These are phyloP conservation scores for Podabrus alpinus DNA, from an alignment of 2,888 invertebrate species.

Conservation along the genomic window DNA sequence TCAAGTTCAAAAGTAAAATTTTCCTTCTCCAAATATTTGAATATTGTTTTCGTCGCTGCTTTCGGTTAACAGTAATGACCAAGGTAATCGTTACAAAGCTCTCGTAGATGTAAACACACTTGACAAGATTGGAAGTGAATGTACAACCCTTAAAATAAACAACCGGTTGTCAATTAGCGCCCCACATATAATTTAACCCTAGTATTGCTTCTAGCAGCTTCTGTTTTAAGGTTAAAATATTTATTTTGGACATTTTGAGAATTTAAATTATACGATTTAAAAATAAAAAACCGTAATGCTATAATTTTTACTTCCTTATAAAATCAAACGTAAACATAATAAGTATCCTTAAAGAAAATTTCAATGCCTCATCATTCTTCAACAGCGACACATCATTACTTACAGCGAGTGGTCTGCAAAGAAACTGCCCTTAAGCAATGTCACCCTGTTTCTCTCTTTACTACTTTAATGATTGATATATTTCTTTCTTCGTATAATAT, in stretches of 20 bases:
- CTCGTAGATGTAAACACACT: conserved; percentile 54
- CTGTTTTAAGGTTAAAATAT: background rate
- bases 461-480: conserved; percentile 49
- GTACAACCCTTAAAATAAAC: conserved; percentile 54
- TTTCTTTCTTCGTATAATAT: conserved; percentile 37
- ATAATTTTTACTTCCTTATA: conserved; percentile 4
- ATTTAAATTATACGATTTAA: background rate
- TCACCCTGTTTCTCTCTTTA: conserved; percentile 43
- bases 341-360: conserved; percentile 15
- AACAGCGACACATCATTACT: conserved; percentile 47
- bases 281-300: background rate
- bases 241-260: background rate
- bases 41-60: background rate
- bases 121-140: conserved; percentile 53
- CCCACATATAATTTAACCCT: conserved; percentile 20
- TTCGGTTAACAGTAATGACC: conserved; percentile 32
- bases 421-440: conserved; percentile 47
- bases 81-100: conserved; percentile 46
- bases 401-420: conserved; percentile 48
- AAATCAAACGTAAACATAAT: conserved; percentile 1
- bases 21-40: background rate
- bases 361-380: conserved; percentile 42
- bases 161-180: conserved; percentile 52
- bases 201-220: conserved; percentile 17
- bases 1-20: background rate